A percentile compares a stretch with the other conserved stretches of the same genome.
Conservation (phyloP, 2,888 invertebrate genomes). For the Drosophila longiperda region DNA sequence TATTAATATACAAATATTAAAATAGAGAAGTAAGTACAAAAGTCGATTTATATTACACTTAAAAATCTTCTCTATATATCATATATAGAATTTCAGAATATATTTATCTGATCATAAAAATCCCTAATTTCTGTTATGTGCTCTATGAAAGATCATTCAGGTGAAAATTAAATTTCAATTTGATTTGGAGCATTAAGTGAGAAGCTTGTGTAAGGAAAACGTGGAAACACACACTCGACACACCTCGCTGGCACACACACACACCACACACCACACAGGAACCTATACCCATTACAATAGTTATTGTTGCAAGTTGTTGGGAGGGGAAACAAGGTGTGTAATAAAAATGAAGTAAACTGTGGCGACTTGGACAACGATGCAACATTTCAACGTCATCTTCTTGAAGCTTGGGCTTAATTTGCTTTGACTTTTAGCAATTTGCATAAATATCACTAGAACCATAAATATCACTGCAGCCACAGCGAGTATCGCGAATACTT, state of each 20-base stretch:
- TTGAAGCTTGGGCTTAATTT: slow-evolving; percentile 78
- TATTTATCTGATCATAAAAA: not conserved
- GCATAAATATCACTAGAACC: slow-evolving; percentile 73
- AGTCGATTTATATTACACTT: not conserved
- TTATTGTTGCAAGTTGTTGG: slow-evolving; percentile 22
- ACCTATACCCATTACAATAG: slow-evolving; percentile 18
- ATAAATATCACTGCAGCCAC: slow-evolving; percentile 47
- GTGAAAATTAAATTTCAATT: slow-evolving; percentile 3
- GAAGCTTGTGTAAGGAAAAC: slow-evolving; percentile 1
- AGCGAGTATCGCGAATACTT: slow-evolving; percentile 14
- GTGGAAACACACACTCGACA: slow-evolving; percentile 40
- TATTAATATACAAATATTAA: not conserved
- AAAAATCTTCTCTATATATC: not conserved
- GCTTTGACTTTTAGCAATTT: slow-evolving; percentile 81
- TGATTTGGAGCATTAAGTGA: slow-evolving; percentile 13
- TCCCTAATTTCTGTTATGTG: not conserved
- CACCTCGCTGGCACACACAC: slow-evolving; percentile 43
- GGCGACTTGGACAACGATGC: slow-evolving; percentile 34
- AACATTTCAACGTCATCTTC: slow-evolving; percentile 71
- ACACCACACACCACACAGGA: slow-evolving; percentile 7
- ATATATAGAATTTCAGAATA: not conserved
- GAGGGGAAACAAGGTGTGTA: slow-evolving; percentile 14
- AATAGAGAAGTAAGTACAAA: not conserved
- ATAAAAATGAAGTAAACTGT: slow-evolving; percentile 34
- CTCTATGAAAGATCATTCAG: not conserved